Conservation (phyloP, 1,140 invertebrate genomes). For the Drosophila jambulina region DNA sequence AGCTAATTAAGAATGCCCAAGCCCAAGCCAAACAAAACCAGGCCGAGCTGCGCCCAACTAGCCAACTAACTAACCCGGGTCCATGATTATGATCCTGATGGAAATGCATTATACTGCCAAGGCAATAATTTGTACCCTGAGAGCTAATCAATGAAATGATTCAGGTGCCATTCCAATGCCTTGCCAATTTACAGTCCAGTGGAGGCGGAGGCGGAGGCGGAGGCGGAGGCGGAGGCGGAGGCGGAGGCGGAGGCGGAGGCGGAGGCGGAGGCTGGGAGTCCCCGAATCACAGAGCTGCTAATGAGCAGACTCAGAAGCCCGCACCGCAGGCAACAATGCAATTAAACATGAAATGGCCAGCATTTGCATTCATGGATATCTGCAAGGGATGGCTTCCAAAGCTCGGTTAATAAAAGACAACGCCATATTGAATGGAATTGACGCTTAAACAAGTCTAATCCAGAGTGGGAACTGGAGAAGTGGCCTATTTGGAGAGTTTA, state of each 20-base stretch:
- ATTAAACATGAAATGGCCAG: constrained; percentile 66
- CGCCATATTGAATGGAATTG: constrained; percentile 40
- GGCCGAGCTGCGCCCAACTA: not conserved
- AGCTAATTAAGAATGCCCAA: constrained; percentile 62
- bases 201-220: not conserved
- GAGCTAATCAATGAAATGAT: constrained; percentile 47
- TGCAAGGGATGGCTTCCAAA: constrained; percentile 2
- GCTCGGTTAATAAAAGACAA: constrained; percentile 36
- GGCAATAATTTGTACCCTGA: constrained; percentile 43
- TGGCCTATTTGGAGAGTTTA: not conserved
- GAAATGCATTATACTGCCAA: constrained; percentile 48
- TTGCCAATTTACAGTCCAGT: constrained; percentile 5
- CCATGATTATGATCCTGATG: constrained; percentile 43
- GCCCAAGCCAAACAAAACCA: constrained; percentile 1
- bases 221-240: not conserved
- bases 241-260: not conserved
- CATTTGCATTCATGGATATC: constrained; percentile 51
- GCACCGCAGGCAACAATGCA: constrained; percentile 48
- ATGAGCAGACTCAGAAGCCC: constrained; percentile 33
- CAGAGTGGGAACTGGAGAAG: not conserved
- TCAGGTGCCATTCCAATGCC: constrained; percentile 22
- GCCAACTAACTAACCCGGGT: constrained; percentile 15
- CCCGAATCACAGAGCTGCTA: constrained; percentile 26
- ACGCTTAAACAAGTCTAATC: constrained; percentile 22
- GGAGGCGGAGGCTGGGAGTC: not conserved